A percentile compares a stretch with the other conserved stretches of the same genome.
Conservation (phyloP, 2,797 vertebrate genomes). For the Mallotus villosus region DNA sequence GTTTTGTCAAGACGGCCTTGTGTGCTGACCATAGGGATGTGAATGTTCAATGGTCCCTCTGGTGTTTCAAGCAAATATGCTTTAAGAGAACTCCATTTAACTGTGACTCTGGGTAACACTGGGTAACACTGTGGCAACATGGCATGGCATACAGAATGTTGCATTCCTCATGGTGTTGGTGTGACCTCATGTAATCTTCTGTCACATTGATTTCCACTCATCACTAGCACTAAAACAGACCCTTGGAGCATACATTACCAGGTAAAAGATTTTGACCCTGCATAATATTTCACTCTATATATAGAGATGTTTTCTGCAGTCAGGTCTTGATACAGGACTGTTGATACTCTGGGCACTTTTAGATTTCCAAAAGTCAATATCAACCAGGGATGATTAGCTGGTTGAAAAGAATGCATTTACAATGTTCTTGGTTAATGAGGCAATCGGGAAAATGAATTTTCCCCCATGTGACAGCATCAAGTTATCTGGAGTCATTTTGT, state of each 20-base stretch:
- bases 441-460: conserved; percentile 4
- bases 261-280: not conserved
- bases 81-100: not conserved
- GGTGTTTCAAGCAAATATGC: not conserved
- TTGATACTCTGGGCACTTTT: not conserved
- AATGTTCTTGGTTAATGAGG: not conserved
- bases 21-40: not conserved
- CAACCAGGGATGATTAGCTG: conserved; percentile 1
- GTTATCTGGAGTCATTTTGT: not conserved
- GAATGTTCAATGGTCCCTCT: not conserved
- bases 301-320: not conserved
- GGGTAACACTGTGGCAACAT: not conserved
- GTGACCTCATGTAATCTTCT: not conserved
- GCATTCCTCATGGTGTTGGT: not conserved
- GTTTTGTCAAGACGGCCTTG: not conserved
- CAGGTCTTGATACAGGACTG: not conserved
- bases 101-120: not conserved
- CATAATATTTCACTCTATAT: not conserved
- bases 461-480: not conserved
- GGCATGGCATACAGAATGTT: not conserved
- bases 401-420: not conserved
- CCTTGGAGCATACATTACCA: not conserved
- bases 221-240: not conserved
- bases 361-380: not conserved
- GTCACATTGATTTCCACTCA: not conserved